Evolutionary conservation across 2,888 invertebrate species (phyloP), one percentile per base, ranked within the genome.

Genomic region (Prosopocoilus inquinatus): DNA sequence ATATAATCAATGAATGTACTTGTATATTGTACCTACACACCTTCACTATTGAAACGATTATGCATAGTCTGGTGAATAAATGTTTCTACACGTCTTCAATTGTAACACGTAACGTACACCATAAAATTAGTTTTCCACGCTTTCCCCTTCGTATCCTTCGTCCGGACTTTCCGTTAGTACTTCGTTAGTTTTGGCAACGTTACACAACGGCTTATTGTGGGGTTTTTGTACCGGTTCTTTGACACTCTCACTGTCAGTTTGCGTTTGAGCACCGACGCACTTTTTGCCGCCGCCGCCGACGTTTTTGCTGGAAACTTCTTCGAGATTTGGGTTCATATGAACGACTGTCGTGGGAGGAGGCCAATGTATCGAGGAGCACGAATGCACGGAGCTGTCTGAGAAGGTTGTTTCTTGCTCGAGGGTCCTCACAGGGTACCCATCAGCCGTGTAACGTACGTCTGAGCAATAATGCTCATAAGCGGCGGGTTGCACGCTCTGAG

Each of bases 101-200:
- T 28, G 20, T 28, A 28, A 28, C 20, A 28, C 20, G 7, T 28
- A 28, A 28, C 38, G 13, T 8, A 13, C 12, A 13, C 38, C 5
- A 11, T 38, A 1, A 28, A 33, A 28, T 46, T 46, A 9, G 46
- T 33, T 28, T 12, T 55, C 50, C 12, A 28, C 49, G 28, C 45
- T 39, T 11, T 55, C 92, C 38, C 91, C 92, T 54, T 90, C 91
- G 75, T 92, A 92, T n/a, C 91, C 92, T 76, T 92, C 92, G 73
- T 92, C 92, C 33, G 91, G 91, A 75, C 90, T 91, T 70, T 91
- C 91, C 11, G 89, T 87, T 67, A 81, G 64, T 28, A 65, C 56
- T 54, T 63, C 46, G 46, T 28, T 46, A 16, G 46, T 46, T 46
- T 46, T 33, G 16, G 48, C 62, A 46, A 63, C 56, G 53, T 64